Conservation (phyloP, 2,888 invertebrate genomes). For the Steromphala cineraria region DNA sequence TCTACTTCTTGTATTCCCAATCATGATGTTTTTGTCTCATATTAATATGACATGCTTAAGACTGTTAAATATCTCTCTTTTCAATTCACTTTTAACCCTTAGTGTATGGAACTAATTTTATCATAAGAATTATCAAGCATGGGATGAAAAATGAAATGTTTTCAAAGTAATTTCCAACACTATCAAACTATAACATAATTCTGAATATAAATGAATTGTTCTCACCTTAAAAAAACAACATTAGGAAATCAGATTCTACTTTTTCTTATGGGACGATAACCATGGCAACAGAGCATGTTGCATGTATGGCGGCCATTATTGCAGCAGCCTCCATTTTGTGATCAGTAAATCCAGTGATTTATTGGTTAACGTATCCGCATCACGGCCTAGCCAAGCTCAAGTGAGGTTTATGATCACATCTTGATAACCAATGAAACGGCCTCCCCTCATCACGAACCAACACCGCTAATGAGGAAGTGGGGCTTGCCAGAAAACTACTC, state of each 20-base stretch:
- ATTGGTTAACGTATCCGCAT: background rate
- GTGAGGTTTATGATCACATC: background rate
- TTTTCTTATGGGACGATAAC: no score
- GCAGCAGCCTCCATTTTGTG: background rate
- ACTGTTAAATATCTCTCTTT: background rate
- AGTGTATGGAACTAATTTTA: no score
- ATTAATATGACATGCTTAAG: background rate
- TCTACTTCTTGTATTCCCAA: no score
- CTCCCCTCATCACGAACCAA: background rate
- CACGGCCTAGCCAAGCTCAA: background rate
- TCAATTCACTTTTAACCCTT: background rate
- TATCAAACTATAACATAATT: no score
- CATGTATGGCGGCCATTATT: background rate
- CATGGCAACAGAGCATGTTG: background rate
- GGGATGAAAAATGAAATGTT: no score
- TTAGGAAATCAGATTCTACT: no score
- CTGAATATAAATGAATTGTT: no score
- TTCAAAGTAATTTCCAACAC: no score
- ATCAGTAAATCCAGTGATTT: background rate
- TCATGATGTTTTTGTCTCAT: no score
- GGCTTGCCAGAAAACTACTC: background rate
- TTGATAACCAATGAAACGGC: background rate
- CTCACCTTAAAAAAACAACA: no score
- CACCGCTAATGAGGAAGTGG: background rate
- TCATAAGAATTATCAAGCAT: no score